phyloP scores from a whole-genome alignment of 2,888 invertebrate species.

The Drosophila formosana region DNA sequence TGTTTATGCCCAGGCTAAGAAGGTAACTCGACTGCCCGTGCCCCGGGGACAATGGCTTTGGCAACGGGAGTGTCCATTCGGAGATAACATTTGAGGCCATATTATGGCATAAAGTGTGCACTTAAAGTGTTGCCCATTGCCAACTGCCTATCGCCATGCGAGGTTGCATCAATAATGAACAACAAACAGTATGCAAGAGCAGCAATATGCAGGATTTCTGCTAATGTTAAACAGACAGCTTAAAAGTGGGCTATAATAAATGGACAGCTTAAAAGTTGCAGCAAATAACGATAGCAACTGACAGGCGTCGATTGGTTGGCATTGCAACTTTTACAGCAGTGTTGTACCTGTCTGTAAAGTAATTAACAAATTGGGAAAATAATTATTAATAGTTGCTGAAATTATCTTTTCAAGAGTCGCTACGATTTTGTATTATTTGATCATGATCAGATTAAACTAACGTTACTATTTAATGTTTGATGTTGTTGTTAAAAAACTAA shows the following conservation, averaged over 20 bases:
- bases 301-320: conserved; percentile 27
- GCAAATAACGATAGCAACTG: conserved; percentile 18
- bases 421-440: too few species aligned
- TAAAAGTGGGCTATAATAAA: conserved; percentile 67
- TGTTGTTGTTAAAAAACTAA: too few species aligned
- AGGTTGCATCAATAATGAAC: conserved; percentile 66
- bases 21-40: conserved; percentile 15
- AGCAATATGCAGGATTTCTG: conserved; percentile 28
- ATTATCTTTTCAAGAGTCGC: too few species aligned
- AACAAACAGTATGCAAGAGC: conserved; percentile 49
- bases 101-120: conserved; percentile 64
- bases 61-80: conserved; percentile 37
- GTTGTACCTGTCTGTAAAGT: too few species aligned
- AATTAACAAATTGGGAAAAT: too few species aligned
- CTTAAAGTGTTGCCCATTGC: conserved; percentile 59
- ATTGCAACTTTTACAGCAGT: conserved; percentile 15
- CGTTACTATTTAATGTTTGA: too few species aligned
- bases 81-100: conserved; percentile 68
- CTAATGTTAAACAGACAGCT: conserved; percentile 62
- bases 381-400: too few species aligned
- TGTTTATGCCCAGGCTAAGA: conserved; percentile 27
- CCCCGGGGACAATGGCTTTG: not conserved
- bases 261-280: conserved; percentile 49
- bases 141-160: conserved; percentile 18
- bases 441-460: too few species aligned